A percentile compares a stretch with the other conserved stretches of the same genome.
Conservation (phyloP, 2,888 invertebrate species). For the Galeopsomyia nigrocyanea region DNA sequence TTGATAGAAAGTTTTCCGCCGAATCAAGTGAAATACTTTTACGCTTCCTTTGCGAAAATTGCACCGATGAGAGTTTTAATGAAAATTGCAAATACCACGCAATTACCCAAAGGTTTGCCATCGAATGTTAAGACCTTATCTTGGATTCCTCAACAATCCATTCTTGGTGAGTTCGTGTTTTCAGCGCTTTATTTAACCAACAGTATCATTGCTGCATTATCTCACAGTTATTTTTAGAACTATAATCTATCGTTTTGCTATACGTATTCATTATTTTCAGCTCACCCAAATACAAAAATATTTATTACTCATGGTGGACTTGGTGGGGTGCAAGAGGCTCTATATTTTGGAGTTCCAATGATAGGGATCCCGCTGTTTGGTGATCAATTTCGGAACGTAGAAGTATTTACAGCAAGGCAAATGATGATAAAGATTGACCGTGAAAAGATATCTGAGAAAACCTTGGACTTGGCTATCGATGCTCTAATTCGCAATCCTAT, state of each 20-base stretch:
- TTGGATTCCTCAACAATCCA: slow-evolving; percentile 58
- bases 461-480: slow-evolving; percentile 56
- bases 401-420: slow-evolving; percentile 52
- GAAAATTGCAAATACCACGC: slow-evolving; percentile 53
- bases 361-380: slow-evolving; percentile 63
- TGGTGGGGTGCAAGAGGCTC: slow-evolving; percentile 61
- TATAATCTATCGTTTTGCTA: too few relatives aligned
- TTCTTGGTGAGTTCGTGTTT: slow-evolving; percentile 53
- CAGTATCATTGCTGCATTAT: too few relatives aligned
- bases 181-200: not conserved
- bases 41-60: slow-evolving; percentile 55
- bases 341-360: slow-evolving; percentile 61
- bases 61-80: slow-evolving; percentile 59
- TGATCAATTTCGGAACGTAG: slow-evolving; percentile 61
- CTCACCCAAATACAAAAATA: slow-evolving; percentile 59
- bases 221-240: too few relatives aligned
- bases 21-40: slow-evolving; percentile 50
- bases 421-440: slow-evolving; percentile 55
- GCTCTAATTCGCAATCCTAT: slow-evolving; percentile 48
- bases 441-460: slow-evolving; percentile 52
- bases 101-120: slow-evolving; percentile 55
- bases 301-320: slow-evolving; percentile 65
- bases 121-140: slow-evolving; percentile 57
- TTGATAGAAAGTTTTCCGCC: slow-evolving; percentile 57
- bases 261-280: slow-evolving; percentile 47